These are phyloP conservation scores for Nycteola revayana DNA, from an alignment of 2,888 invertebrate species.

Conservation along the genomic window DNA sequence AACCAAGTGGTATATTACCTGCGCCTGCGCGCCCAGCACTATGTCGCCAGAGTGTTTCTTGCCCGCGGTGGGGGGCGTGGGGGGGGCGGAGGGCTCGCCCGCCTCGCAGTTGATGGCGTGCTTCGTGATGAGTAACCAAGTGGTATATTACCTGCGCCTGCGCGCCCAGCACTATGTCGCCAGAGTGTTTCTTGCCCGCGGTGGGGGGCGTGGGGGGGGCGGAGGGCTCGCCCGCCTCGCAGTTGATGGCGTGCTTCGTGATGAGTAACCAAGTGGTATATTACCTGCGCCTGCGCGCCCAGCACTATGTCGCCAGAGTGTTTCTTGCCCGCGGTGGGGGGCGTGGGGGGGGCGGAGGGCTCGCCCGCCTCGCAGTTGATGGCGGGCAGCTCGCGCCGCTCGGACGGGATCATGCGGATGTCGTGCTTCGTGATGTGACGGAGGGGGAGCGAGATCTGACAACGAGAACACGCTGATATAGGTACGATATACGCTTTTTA, in stretches of 20 bases:
- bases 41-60: no score
- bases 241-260: slow-evolving; percentile 57
- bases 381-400: slow-evolving; percentile 52
- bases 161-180: slow-evolving; percentile 25
- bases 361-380: slow-evolving; percentile 54
- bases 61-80: no score
- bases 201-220: slow-evolving; percentile 9
- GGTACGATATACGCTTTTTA: no score
- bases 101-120: no score
- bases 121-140: no score
- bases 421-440: slow-evolving; percentile 67
- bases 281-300: slow-evolving; percentile 12
- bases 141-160: slow-evolving; percentile 20
- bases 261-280: no score
- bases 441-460: slow-evolving; percentile 58
- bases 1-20: no score
- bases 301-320: slow-evolving; percentile 15
- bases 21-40: no score
- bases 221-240: slow-evolving; percentile 40
- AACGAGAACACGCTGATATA: no score
- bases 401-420: slow-evolving; percentile 55
- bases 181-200: slow-evolving; percentile 6
- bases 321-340: slow-evolving; percentile 11
- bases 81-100: no score
- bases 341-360: slow-evolving; percentile 13